Evolutionary conservation across 2,113 vertebrate genomes (phyloP).

Genomic region (Aphyosemion australe): DNA sequence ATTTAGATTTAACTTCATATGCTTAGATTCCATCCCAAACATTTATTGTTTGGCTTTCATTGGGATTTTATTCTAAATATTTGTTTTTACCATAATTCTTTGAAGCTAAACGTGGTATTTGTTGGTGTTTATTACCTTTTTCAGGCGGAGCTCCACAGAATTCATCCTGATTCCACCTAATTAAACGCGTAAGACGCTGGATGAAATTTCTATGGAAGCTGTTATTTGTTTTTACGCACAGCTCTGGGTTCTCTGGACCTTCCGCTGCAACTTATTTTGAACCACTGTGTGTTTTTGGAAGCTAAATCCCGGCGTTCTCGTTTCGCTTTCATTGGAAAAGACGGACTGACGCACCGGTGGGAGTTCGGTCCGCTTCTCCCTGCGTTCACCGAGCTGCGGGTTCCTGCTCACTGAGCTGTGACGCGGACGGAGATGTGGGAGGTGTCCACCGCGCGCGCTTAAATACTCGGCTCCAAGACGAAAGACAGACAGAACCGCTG

Average conservation of each 20-base stretch:
- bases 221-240: not conserved
- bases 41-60: no score
- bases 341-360: constrained; percentile 54
- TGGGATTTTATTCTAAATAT: no score
- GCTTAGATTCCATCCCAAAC: no score
- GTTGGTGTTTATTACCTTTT: not conserved
- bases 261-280: not conserved
- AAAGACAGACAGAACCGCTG: constrained; percentile 15
- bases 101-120: no score
- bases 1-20: no score
- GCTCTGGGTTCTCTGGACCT: no score
- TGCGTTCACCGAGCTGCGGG: constrained; percentile 1
- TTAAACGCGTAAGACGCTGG: no score
- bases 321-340: constrained; percentile 13
- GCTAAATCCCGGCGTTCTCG: not conserved
- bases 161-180: no score
- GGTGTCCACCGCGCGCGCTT: constrained; percentile 14
- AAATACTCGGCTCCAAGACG: constrained; percentile 35
- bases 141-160: no score
- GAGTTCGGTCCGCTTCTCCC: constrained; percentile 23
- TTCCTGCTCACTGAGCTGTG: constrained; percentile 27
- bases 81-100: no score
- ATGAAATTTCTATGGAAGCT: not conserved
- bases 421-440: constrained; percentile 58
- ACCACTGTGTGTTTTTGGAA: not conserved